These are phyloP conservation scores for Cryptocephalus primarius DNA, from an alignment of 2,888 invertebrate genomes.

Conservation along the genomic window DNA sequence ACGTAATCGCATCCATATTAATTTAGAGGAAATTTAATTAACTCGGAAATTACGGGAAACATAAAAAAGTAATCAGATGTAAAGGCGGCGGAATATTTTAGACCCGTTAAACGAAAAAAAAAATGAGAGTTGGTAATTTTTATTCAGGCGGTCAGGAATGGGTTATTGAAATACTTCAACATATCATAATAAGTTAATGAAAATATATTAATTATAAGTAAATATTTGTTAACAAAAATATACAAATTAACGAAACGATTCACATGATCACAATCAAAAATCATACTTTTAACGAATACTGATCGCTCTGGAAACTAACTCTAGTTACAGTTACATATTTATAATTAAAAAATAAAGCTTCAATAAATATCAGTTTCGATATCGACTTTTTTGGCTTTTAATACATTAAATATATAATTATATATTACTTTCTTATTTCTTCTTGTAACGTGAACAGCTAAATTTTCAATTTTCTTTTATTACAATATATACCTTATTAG, in stretches of 20 bases:
- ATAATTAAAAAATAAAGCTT: not conserved
- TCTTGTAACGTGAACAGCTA: slow-evolving; percentile 13
- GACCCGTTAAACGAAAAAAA: not conserved
- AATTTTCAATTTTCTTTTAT: slow-evolving; percentile 6
- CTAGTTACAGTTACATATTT: not conserved
- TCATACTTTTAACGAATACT: slow-evolving; percentile 1
- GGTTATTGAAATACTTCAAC: not conserved
- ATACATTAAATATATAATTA: not conserved
- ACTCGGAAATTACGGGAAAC: too few relatives aligned
- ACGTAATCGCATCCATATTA: too few relatives aligned
- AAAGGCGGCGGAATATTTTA: not conserved
- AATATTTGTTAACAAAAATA: not conserved
- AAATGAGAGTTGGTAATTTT: slow-evolving; percentile 3
- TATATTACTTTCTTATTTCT: slow-evolving; percentile 9
- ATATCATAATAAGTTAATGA: slow-evolving; percentile 8
- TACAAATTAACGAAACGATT: not conserved
- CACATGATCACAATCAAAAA: slow-evolving; percentile 7
- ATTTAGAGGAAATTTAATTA: too few relatives aligned
- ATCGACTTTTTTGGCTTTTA: slow-evolving; percentile 6
- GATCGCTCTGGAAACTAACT: too few relatives aligned
- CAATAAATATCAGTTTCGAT: not conserved
- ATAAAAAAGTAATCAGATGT: too few relatives aligned
- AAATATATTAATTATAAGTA: slow-evolving; percentile 4
- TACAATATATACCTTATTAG: not conserved
- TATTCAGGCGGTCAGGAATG: too few relatives aligned